Conservation (phyloP, 1,140 invertebrate genomes). For the Apis laboriosa region DNA sequence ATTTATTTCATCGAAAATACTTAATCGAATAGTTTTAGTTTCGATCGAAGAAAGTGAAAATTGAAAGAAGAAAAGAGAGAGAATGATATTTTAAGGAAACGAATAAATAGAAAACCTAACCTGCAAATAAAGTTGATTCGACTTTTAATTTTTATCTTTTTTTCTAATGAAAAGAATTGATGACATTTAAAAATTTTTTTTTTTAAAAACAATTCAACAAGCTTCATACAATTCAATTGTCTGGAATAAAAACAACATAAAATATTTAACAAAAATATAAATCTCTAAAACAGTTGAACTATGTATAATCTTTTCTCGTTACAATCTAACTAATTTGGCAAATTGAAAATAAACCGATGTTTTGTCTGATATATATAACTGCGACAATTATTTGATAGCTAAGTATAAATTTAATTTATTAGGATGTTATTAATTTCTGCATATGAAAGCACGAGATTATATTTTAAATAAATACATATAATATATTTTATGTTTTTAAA, state of each 20-base stretch:
- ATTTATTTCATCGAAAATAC: slow-evolving; percentile 11
- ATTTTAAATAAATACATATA: slow-evolving; percentile 14
- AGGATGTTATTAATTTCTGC: slow-evolving; percentile 34
- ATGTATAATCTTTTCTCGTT: neutral
- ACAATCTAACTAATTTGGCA: slow-evolving; percentile 46
- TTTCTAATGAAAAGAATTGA: too few relatives aligned
- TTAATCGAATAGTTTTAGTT: neutral
- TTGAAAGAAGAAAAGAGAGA: neutral
- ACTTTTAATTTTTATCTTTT: too few relatives aligned
- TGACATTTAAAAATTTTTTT: too few relatives aligned
- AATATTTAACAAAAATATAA: neutral
- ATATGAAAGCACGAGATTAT: slow-evolving; percentile 14
- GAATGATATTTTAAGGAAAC: neutral
- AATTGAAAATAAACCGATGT: slow-evolving; percentile 36
- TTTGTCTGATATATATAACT: slow-evolving; percentile 47
- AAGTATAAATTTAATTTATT: slow-evolving; percentile 65
- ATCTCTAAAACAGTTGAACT: neutral
- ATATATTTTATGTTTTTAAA: neutral
- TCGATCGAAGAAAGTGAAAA: neutral
- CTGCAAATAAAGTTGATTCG: too few relatives aligned
- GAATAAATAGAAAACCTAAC: neutral
- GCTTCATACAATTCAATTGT: neutral
- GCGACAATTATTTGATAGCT: slow-evolving; percentile 19
- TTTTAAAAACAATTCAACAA: too few relatives aligned
- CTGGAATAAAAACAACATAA: neutral